Conservation (phyloP, 2,888 invertebrate genomes). For the Leptothorax acervorum region DNA sequence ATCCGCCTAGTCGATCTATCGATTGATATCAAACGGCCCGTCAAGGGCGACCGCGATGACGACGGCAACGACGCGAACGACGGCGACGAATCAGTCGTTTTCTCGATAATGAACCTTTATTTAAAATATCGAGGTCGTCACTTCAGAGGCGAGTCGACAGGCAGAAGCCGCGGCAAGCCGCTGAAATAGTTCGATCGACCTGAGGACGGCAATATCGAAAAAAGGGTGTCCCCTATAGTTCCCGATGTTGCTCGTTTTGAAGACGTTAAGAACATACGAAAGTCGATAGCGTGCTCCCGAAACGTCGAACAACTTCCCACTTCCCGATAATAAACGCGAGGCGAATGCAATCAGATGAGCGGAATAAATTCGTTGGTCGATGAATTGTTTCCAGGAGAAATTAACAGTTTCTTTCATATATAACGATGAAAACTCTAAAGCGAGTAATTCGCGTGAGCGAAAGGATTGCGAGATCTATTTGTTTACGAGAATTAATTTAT, state of each 20-base stretch:
- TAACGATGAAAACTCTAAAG: neutral
- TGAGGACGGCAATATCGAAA: conserved; percentile 46
- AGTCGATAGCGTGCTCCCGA: conserved; percentile 25
- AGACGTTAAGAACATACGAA: conserved; percentile 29
- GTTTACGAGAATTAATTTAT: neutral
- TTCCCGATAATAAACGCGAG: conserved; percentile 1
- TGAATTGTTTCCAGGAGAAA: conserved; percentile 10
- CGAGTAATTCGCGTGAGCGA: neutral
- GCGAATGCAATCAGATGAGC: neutral
- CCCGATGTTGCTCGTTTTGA: conserved; percentile 41
- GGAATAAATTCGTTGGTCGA: conserved; percentile 18
- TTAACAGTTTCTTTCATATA: neutral
- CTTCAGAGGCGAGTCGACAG: conserved; percentile 68
- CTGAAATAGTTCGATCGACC: conserved; percentile 63
- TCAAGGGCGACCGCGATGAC: conserved; percentile 55
- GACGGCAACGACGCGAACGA: conserved; percentile 39
- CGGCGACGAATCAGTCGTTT: conserved; percentile 60
- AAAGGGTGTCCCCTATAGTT: conserved; percentile 18
- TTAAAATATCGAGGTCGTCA: conserved; percentile 75
- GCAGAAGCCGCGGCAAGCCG: conserved; percentile 67
- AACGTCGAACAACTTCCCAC: conserved; percentile 1
- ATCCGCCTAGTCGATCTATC: conserved; percentile 58
- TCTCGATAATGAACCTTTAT: conserved; percentile 74
- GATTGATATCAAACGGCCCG: conserved; percentile 66
- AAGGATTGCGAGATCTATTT: neutral